Evolutionary conservation across 2,888 invertebrate genomes (phyloP).

Genomic region (Luperina testacea): DNA sequence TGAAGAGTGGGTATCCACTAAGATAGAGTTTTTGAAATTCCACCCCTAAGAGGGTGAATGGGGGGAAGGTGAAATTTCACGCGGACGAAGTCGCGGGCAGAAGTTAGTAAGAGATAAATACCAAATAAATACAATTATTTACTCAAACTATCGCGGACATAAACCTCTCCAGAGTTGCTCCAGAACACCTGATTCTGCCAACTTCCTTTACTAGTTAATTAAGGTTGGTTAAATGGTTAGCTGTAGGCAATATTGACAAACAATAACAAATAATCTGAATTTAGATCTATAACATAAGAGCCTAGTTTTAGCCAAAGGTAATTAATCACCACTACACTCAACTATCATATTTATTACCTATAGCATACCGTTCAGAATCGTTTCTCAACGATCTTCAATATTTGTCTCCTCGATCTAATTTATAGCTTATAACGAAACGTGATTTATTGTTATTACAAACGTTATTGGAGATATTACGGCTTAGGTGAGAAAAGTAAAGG

Average conservation of each 20-base stretch:
- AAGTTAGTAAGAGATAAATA: background rate
- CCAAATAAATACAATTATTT: background rate
- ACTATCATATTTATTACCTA: constrained; percentile 16
- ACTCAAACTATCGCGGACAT: background rate
- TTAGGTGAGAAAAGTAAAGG: constrained; percentile 45
- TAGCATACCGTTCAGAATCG: constrained; percentile 29
- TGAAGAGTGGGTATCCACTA: too few species aligned
- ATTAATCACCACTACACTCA: constrained; percentile 14
- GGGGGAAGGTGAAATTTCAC: too few species aligned
- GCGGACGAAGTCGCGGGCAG: too few species aligned
- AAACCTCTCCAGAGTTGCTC: background rate
- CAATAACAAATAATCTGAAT: background rate
- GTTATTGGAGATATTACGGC: constrained; percentile 47
- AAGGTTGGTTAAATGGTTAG: background rate
- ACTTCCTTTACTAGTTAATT: background rate
- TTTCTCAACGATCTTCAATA: constrained; percentile 52
- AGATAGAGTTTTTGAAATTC: too few species aligned
- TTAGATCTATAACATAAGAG: background rate
- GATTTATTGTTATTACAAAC: constrained; percentile 64
- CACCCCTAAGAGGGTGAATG: too few species aligned
- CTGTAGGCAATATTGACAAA: background rate
- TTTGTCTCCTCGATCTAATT: constrained; percentile 66
- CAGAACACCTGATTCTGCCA: too few species aligned
- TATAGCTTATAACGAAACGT: constrained; percentile 58
- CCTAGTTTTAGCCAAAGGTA: background rate